These are phyloP conservation scores for Ondatra zibethicus DNA, from an alignment of 2,113 vertebrate genomes.

Conservation along the genomic window DNA sequence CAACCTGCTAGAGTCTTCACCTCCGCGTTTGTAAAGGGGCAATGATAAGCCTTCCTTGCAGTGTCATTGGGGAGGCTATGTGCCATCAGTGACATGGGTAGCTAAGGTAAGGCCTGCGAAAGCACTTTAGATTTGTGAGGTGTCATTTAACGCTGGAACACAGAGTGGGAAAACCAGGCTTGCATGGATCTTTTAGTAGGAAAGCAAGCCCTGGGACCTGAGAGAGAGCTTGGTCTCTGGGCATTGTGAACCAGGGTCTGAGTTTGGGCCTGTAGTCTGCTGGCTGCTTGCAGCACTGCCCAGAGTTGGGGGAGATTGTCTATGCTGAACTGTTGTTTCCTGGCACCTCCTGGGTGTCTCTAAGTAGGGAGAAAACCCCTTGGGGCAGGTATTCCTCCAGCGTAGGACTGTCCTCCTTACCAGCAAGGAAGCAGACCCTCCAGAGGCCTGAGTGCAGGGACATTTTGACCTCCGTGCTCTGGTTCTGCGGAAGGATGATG, in stretches of 20 bases:
- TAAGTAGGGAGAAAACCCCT: too few species aligned
- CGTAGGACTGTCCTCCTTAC: slow-evolving; percentile 79
- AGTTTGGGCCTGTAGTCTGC: fast-evolving
- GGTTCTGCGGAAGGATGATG: slow-evolving; percentile 93
- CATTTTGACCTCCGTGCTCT: slow-evolving; percentile 92
- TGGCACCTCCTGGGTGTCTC: not conserved
- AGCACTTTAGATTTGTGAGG: fast-evolving
- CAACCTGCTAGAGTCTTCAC: not conserved
- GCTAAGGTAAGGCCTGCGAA: fast-evolving
- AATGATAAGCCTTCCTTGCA: not conserved
- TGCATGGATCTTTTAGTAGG: not conserved
- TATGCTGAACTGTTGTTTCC: fast-evolving
- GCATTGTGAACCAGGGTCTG: not conserved
- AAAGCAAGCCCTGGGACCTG: fast-evolving
- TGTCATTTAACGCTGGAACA: not conserved
- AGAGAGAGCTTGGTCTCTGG: not conserved
- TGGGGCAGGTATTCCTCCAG: not conserved
- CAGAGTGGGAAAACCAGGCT: not conserved
- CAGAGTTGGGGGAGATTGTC: fast-evolving
- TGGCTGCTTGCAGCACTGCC: fast-evolving
- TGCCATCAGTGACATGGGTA: not conserved
- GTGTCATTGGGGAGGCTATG: not conserved
- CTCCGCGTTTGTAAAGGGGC: not conserved
- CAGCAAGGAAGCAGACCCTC: slow-evolving; percentile 96
- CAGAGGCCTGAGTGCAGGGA: slow-evolving; percentile 96